Evolutionary conservation across 2,797 vertebrate species (phyloP).

Genomic region (Ceyx erithaca): DNA sequence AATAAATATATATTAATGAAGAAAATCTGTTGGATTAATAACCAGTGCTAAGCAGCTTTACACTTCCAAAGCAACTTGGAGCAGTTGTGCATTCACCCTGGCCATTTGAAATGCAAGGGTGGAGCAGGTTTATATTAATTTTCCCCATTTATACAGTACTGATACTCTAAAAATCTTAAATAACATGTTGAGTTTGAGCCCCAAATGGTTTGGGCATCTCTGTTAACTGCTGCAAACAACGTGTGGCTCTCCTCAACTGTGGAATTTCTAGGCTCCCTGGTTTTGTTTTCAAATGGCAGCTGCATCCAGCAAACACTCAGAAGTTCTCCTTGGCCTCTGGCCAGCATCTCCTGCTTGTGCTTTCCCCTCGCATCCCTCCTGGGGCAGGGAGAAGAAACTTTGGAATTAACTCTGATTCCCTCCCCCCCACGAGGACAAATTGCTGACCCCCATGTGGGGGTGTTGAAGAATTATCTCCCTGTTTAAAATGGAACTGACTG

Average conservation of each 20-base stretch:
- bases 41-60: neutral
- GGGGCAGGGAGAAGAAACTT: neutral
- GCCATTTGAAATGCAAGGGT: neutral
- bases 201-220: neutral
- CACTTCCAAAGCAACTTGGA: neutral
- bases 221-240: neutral
- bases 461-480: neutral
- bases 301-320: neutral
- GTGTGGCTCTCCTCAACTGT: neutral
- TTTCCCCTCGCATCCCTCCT: neutral
- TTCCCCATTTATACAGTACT: neutral
- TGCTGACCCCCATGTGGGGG: neutral
- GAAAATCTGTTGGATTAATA: neutral
- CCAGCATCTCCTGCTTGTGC: conserved; percentile 17
- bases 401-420: neutral
- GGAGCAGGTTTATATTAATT: neutral
- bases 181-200: neutral
- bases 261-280: neutral
- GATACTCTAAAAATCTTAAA: neutral
- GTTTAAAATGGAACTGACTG: neutral
- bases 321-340: neutral
- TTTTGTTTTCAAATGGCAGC: neutral
- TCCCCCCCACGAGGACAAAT: neutral
- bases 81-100: neutral
- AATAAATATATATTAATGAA: neutral